phyloP scores from a whole-genome alignment of 2,888 invertebrate species.

The Lissocephala sabroskyi region DNA sequence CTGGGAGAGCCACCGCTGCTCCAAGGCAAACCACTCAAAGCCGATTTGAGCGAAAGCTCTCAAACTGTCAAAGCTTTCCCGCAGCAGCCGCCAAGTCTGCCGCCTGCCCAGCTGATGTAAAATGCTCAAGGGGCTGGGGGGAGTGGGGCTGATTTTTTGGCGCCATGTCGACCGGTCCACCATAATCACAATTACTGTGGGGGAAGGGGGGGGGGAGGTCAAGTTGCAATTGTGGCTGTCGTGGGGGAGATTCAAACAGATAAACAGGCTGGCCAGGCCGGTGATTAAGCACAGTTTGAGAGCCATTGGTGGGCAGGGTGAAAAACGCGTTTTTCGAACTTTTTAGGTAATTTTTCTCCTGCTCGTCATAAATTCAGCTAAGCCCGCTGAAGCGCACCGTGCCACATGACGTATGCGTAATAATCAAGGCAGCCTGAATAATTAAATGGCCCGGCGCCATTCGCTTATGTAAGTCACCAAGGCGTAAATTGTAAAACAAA shows the following conservation, averaged over 20 bases:
- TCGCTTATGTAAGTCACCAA: constrained; percentile 13
- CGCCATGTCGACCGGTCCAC: neutral
- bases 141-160: neutral
- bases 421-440: constrained; percentile 34
- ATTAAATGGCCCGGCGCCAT: constrained; percentile 33
- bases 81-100: constrained; percentile 37
- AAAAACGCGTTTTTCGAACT: neutral
- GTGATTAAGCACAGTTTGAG: constrained; percentile 13
- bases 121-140: neutral
- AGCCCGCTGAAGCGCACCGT: neutral
- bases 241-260: no score
- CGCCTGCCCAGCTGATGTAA: neutral
- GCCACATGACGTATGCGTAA: constrained; percentile 40
- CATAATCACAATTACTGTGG: neutral
- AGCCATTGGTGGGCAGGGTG: constrained; percentile 11
- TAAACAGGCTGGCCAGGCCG: neutral
- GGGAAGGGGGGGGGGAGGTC: constrained; percentile 8
- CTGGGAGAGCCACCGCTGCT: constrained; percentile 15
- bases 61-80: constrained; percentile 45
- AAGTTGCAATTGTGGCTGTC: constrained; percentile 20
- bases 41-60: constrained; percentile 38
- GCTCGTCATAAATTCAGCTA: constrained; percentile 38
- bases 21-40: constrained; percentile 12
- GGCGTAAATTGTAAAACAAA: constrained; percentile 17
- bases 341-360: neutral